Percentiles rank a stretch among this genome's conserved stretches.
phyloP scores from a whole-genome alignment of 2,797 vertebrate species.

The Pseudochirops cupreus region DNA sequence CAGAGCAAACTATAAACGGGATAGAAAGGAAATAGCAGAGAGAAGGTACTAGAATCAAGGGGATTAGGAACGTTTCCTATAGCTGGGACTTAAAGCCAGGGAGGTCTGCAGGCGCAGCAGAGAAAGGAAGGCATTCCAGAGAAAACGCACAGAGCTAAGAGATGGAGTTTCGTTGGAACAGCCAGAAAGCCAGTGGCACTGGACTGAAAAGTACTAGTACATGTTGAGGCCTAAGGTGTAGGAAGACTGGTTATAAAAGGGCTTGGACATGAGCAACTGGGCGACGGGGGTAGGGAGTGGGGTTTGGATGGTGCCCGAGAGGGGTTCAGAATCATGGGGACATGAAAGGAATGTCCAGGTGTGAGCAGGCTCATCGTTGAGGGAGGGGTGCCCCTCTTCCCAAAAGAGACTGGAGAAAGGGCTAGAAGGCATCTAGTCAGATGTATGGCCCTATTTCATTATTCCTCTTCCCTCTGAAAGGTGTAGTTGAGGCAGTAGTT shows the following conservation, averaged over 20 bases:
- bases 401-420: neutral
- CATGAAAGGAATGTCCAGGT: no score
- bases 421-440: neutral
- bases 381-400: neutral
- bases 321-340: neutral
- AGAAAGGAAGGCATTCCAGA: neutral
- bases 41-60: no score
- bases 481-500: neutral
- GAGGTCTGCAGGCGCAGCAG: neutral
- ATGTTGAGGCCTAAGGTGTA: neutral
- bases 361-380: neutral
- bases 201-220: neutral
- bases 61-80: neutral
- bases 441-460: neutral
- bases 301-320: neutral
- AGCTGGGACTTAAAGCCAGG: neutral
- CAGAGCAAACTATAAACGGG: neutral
- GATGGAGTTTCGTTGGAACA: neutral
- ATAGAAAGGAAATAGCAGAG: neutral
- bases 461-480: neutral
- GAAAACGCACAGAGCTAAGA: no score
- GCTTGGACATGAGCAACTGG: neutral
- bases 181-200: neutral
- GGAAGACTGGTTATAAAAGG: neutral
- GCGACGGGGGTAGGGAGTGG: neutral